Base-by-base conservation (phyloP, 2,797 vertebrate genomes). In the Artibeus lituratus region DNA sequence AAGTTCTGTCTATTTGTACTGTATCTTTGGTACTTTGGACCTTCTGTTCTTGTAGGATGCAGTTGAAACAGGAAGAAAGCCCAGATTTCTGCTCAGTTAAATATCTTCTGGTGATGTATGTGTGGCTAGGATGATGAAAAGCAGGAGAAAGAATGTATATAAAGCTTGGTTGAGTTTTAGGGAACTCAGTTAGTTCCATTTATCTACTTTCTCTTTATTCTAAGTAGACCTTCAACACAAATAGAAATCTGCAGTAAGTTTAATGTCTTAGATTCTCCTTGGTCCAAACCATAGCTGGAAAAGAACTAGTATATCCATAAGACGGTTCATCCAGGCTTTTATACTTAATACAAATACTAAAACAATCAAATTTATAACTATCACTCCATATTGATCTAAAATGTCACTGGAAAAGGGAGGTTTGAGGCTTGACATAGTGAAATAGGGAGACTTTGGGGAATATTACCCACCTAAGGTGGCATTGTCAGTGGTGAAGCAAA, bases 31-130 rank as follows among this genome's bases (percentile, higher is more conserved):
- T 59, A 82, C 70, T 92, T 95, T 81, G 90, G 42, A 92, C 72
- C 37, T 62, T 77, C 32, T 87, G 72, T 59, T 96, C 15, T 53
- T 89, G 18, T 89, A 94, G 53, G 57, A 53, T 74, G 73, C 67
- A 65, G 22, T 69, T 92, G 69, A 69, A 90, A 85, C 22, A 87
- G 88, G 67, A 94, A 93, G 78, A 87, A 55, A 84, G 73, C 44
- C 69, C 76, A 69, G 32, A 22, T 77, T 77, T 94, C 70, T 81
- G 11, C 49, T 82, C 7, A 74, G 6, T 76, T 74, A 57, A 37
- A 14, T 39, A n/a, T 42, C 35, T 69, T 78, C 59, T 53, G 62
- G 15, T 86, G 86, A 91, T 49, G 92, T 94, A 70, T n/a, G 14
- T n/a, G 24, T 37, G 14, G 26, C 7, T 72, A 59, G 29, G 67